Evolutionary conservation across 2,888 invertebrate genomes (phyloP), one percentile per base, ranked within the genome.

Genomic region (Drosophila colorata): DNA sequence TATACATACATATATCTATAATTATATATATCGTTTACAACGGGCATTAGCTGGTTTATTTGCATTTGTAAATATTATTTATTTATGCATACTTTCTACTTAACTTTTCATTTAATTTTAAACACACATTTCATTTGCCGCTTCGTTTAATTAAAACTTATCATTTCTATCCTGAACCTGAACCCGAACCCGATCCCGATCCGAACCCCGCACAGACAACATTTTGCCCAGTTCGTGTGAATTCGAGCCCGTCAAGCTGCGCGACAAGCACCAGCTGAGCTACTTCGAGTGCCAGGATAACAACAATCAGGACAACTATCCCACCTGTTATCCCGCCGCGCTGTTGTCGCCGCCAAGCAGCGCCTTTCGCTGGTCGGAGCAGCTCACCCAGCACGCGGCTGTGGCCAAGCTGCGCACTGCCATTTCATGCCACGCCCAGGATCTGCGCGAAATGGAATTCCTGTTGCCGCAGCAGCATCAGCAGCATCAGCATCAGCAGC

Each of bases 401-500:
- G 86, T 90, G 78, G 88, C 90, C 52, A 90, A 89, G 59, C 74
- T 90, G 63, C 86, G 90, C 35, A 84, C 90, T 11, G 90, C 89
- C 44, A 89, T 89, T 68, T 89, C 90, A 57, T 90, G 90, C 61
- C 78, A 82, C 56, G 44, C 79, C 9, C 80, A 85, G 67, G 88
- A 91, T 78, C 71, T 86, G 49, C 89, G 79, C 63, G 92, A 92
- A 71, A 92, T 92, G 92, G 92, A 92, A 81, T 92, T 90, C 83
- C 86, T 92, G 55, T 70, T 92, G 77, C 92, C 87, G 0, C 78
- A 64, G 18, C 65, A 63, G 2, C 69, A 63, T 13, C 37, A 46
- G 11, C 69, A 31, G 16, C 53, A 33, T 66, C 81, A 80, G 0
- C 59, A 38, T 25, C 49, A 51, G 14, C 48, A 16, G 7, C 9